Base-by-base conservation (phyloP, 2,888 invertebrate species). In the Thymelicus lineola region DNA sequence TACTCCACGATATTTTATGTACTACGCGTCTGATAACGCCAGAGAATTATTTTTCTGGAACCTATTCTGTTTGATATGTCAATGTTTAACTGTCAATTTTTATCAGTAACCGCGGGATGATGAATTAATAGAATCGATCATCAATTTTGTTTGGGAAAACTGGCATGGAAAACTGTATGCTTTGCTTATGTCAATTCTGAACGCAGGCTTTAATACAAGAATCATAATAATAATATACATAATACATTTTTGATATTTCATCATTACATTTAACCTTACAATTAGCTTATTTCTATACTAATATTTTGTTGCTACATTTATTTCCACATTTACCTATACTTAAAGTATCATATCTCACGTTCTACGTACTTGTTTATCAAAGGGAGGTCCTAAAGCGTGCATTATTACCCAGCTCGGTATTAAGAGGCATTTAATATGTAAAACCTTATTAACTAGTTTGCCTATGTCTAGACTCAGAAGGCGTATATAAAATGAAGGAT, bases 401-500 rank as follows among this genome's bases (percentile, higher is more conserved):
- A n/a, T 65, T 57, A 65, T 65, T 65, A 65, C 57, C 62, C 55
- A 20, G 68, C 68, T 62, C 36, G n/a, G 65, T 62, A 62, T 68
- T 62, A 57, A 68, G 62, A 57, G 68, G 62, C 46, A 68, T 45
- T 68, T 45, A 62, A 57, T 68, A 68, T 68, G 68, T 62, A 68
- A 62, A 62, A 68, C 36, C 62, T 46, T 57, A 62, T 68, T 68
- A 68, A 62, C 61, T 17, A 48, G 68, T 57, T 62, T 62, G 57
- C 68, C 62, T 62, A 62, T 57, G 68, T 68, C 68, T 68, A 68
- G 68, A 68, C 68, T 45, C 0, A 55, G 61, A 53, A 62, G 61
- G 62, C 48, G 62, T 62, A 68, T 68, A 62, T 68, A 62, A 61
- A 68, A 68, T 68, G 55, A 57, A 57, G 68, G 62, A 68, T 68